Conservation (phyloP, 2,113 vertebrate species). For the Thermophis baileyi region DNA sequence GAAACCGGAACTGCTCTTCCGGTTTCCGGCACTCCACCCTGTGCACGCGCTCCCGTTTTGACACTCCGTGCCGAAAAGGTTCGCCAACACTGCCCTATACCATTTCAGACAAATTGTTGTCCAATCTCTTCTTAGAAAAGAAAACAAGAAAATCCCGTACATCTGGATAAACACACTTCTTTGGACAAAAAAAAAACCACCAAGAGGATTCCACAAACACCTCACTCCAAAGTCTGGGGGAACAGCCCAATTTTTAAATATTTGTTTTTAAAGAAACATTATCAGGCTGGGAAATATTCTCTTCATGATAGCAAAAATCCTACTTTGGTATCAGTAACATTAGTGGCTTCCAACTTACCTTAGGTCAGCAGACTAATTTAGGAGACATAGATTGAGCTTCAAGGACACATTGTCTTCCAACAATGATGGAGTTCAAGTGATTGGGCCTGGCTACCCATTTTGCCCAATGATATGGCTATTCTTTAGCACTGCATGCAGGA, state of each 20-base stretch:
- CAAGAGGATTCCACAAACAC: not conserved
- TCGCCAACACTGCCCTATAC: no score
- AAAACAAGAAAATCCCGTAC: not conserved
- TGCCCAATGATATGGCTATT: not conserved
- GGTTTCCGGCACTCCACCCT: no score
- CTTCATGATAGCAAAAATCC: not conserved
- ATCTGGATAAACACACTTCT: not conserved
- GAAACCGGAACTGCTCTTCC: no score
- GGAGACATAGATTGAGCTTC: not conserved
- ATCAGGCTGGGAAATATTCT: not conserved
- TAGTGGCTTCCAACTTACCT: not conserved
- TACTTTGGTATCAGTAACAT: not conserved
- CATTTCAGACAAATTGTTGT: not conserved
- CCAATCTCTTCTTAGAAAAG: not conserved
- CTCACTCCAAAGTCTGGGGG: not conserved
- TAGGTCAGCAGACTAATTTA: not conserved
- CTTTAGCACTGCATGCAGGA: not conserved
- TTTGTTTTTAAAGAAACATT: not conserved
- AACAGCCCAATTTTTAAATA: not conserved
- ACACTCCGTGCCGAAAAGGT: no score
- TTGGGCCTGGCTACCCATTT: not conserved
- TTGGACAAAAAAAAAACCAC: not conserved
- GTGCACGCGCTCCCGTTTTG: no score
- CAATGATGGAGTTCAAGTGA: not conserved
- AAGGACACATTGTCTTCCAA: not conserved